Evolutionary conservation across 2,797 vertebrate genomes (phyloP).

Genomic region (Channallabes apus): DNA sequence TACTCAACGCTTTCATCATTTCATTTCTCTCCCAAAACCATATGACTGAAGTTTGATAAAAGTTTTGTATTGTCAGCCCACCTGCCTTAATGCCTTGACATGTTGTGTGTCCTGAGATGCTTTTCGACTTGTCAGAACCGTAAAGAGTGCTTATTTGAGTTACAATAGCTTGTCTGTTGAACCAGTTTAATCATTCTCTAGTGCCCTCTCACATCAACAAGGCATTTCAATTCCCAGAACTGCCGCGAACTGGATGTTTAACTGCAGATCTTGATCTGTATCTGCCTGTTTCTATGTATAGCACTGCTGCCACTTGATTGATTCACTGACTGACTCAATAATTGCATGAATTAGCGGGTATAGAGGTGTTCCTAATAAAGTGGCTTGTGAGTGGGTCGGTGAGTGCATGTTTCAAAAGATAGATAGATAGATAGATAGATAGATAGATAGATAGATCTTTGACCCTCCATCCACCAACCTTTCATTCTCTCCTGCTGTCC

Average conservation of each 20-base stretch:
- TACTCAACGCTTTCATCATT: not conserved
- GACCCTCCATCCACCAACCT: not conserved
- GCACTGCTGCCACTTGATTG: not conserved
- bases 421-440: conserved; percentile 6
- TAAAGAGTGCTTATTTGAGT: not conserved
- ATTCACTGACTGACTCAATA: not conserved
- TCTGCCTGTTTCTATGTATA: not conserved
- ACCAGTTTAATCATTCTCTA: not conserved
- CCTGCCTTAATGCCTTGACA: not conserved
- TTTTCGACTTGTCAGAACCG: not conserved
- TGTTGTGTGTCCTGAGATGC: not conserved
- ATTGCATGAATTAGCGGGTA: not conserved
- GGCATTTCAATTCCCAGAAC: not conserved
- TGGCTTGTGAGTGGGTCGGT: not conserved
- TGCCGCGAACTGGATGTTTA: not conserved
- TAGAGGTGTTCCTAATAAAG: conserved; percentile 1
- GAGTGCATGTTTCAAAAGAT: not conserved
- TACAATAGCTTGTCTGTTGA: not conserved
- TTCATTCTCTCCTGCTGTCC: conserved; percentile 61
- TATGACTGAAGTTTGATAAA: not conserved
- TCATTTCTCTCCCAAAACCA: not conserved
- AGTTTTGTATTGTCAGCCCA: too few species aligned
- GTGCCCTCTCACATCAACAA: too few species aligned
- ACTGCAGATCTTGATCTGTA: not conserved
- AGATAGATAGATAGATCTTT: conserved; percentile 31